Base-by-base conservation (phyloP, 2,888 invertebrate genomes). In the Pemphredon lugubris region DNA sequence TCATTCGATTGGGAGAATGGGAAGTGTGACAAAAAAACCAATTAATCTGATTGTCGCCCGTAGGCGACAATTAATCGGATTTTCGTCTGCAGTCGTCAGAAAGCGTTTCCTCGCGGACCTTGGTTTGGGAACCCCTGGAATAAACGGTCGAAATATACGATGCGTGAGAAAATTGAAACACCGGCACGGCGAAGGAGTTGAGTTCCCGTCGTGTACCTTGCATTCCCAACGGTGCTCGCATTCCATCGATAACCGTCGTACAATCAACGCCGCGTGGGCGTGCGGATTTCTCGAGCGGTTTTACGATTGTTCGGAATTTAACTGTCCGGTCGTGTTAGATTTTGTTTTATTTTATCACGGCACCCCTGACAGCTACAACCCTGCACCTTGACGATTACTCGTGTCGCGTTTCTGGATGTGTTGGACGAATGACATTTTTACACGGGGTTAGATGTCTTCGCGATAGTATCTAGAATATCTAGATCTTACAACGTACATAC, bases 211-310 rank as follows among this genome's bases (percentile, higher is more conserved):
- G 57, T 50, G 42, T 50, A 34, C 57, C 50, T 45, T 44, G 64
- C 51, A 53, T 69, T 69, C 64, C 53, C 39, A 21, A 23, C 53
- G 60, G 42, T 37, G 18, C 30, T 53, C 23, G 64, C 66, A 54
- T 60, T 59, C 66, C 66, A 50, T 32, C 66, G 69, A 70, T 66
- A 66, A 66, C 32, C 54, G 23, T 47, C 18, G 53, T 54, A 26
- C 53, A 60, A 70, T 70, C 59, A 37, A n/a, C 4, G 9, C n/a
- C 13, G 59, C 44, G 59, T 55, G 50, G 59, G 59, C 44, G 66
- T 11, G 39, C 23, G 23, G 34, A 60, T 54, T 66, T 61, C 57
- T 63, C 40, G 48, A 18, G 45, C 13, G 50, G 21, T 59, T 57
- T 64, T 57, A 39, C 54, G 32, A 66, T 39, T 48, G 32, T 18